A percentile compares a stretch with the other conserved stretches of the same genome.
phyloP scores from a whole-genome alignment of 2,888 invertebrate species.

The Harmothoe impar region DNA sequence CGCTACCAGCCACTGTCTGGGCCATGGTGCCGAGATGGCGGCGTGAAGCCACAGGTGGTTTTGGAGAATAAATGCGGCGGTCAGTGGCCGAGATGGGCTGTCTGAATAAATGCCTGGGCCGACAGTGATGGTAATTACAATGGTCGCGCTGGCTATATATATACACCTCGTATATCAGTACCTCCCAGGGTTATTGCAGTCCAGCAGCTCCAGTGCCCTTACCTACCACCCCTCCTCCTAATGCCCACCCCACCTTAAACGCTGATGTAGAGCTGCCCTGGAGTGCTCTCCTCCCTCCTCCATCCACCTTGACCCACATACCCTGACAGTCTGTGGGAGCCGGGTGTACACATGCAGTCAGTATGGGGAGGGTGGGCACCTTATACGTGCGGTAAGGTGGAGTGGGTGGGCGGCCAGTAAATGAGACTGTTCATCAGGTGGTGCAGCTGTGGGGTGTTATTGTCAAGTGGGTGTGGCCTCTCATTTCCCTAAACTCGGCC shows the following conservation, averaged over 20 bases:
- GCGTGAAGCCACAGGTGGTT: conserved; percentile 8
- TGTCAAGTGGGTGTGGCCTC: conserved; percentile 49
- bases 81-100: background rate
- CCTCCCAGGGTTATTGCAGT: too few relatives aligned
- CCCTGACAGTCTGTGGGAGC: too few relatives aligned
- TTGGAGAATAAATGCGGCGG: background rate
- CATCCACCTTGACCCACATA: background rate
- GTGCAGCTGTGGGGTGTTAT: conserved; percentile 46
- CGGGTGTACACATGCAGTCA: too few relatives aligned
- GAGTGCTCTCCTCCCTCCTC: background rate
- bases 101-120: background rate
- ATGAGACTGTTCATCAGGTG: conserved; percentile 36
- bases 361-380: background rate
- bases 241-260: too few relatives aligned
- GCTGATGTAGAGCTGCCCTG: background rate
- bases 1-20: background rate
- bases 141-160: background rate
- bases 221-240: too few relatives aligned
- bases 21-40: background rate
- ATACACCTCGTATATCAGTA: background rate
- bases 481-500: conserved; percentile 30
- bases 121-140: conserved; percentile 31
- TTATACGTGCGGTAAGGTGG: background rate
- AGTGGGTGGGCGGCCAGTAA: background rate
- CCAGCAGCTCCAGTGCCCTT: too few relatives aligned